A percentile compares a stretch with the other conserved stretches of the same genome.
Evolutionary conservation across 2,113 vertebrate genomes (phyloP).

Genomic region (Apodemus sylvaticus): DNA sequence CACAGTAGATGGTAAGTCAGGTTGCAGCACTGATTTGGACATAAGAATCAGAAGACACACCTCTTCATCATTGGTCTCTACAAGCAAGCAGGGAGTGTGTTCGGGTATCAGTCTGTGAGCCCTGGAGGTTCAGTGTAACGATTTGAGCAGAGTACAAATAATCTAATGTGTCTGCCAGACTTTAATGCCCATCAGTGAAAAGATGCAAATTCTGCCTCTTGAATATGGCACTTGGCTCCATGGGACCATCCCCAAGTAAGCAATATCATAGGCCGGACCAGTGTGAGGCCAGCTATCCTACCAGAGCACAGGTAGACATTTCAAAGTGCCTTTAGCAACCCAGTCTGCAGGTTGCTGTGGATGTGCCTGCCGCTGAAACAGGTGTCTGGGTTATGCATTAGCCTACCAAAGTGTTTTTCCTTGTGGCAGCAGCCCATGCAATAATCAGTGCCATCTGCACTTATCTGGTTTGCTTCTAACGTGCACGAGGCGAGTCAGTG

Average conservation of each 20-base stretch:
- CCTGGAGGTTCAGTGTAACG: conserved; percentile 25
- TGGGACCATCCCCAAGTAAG: conserved; percentile 27
- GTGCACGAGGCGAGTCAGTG: conserved; percentile 18
- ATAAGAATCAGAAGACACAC: neutral
- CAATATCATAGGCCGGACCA: conserved; percentile 2
- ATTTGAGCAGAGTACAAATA: conserved; percentile 55
- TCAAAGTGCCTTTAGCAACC: conserved; percentile 76
- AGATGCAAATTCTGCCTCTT: conserved; percentile 62
- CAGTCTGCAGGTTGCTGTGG: conserved; percentile 73
- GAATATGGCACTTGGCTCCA: conserved; percentile 52
- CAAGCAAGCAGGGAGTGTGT: conserved; percentile 34
- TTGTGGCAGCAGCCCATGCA: conserved; percentile 70
- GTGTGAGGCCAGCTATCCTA: conserved; percentile 35
- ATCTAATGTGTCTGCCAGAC: conserved; percentile 54
- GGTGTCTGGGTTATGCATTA: conserved; percentile 71
- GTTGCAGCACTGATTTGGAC: conserved; percentile 23
- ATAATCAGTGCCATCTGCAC: conserved; percentile 77
- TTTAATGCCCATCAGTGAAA: conserved; percentile 57
- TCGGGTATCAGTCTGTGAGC: conserved; percentile 58
- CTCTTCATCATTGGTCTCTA: conserved; percentile 8
- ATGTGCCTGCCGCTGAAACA: conserved; percentile 68
- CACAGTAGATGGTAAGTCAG: neutral
- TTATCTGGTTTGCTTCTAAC: conserved; percentile 68
- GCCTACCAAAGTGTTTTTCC: conserved; percentile 70
- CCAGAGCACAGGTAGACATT: conserved; percentile 54